These are phyloP conservation scores for Laticauda colubrina DNA, from an alignment of 2,113 vertebrate species.

Conservation along the genomic window DNA sequence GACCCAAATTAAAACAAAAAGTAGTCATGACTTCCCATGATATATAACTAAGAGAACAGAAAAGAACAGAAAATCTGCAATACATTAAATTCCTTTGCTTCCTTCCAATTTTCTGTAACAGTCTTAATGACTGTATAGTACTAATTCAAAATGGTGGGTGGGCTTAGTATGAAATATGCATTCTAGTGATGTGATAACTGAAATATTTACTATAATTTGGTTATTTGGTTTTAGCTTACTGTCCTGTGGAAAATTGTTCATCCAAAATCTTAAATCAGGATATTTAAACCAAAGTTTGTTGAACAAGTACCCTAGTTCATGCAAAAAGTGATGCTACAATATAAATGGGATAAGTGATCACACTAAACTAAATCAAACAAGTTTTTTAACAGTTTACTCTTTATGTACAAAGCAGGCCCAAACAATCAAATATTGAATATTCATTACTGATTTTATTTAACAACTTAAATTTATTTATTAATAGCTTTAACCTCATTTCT, in stretches of 20 bases:
- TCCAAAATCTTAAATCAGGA: not conserved
- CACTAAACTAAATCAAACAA: not conserved
- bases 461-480: not conserved
- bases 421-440: not conserved
- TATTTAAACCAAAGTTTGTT: not conserved
- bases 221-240: not conserved
- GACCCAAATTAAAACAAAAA: not conserved
- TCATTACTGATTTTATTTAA: not conserved
- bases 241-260: not conserved
- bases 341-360: not conserved
- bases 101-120: not conserved
- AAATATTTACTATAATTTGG: not conserved
- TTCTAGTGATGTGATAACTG: not conserved
- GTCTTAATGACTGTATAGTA: not conserved
- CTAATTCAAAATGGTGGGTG: not conserved
- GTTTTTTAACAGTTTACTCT: not conserved
- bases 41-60: not conserved
- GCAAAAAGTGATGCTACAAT: not conserved
- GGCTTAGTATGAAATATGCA: not conserved
- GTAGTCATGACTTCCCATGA: not conserved
- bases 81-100: not conserved
- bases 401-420: not conserved
- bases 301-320: not conserved
- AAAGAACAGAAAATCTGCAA: not conserved
- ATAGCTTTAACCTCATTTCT: not conserved